Evolutionary conservation across 2,888 invertebrate species (phyloP).

Genomic region (Pristionchus japonicus): DNA sequence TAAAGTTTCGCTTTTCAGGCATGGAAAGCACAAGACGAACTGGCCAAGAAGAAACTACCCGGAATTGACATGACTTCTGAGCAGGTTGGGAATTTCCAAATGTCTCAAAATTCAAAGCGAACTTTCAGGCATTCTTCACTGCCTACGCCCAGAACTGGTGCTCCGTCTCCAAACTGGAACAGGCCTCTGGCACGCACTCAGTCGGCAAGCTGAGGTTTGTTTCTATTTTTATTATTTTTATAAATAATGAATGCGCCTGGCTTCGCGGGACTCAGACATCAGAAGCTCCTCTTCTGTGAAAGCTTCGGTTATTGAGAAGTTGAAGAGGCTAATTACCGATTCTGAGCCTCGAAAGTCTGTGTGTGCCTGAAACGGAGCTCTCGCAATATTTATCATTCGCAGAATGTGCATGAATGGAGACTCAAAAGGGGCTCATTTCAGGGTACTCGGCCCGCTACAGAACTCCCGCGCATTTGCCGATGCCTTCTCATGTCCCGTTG

Average conservation of each 20-base stretch:
- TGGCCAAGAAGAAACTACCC: neutral
- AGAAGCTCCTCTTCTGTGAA: neutral
- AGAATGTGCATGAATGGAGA: neutral
- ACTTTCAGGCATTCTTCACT: slow-evolving; percentile 24
- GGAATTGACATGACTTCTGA: slow-evolving; percentile 33
- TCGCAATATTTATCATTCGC: neutral
- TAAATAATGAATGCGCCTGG: neutral
- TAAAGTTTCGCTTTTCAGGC: slow-evolving; percentile 37
- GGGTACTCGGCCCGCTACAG: slow-evolving; percentile 24
- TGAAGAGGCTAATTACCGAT: neutral
- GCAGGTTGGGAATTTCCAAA: neutral
- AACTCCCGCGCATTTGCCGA: slow-evolving; percentile 2
- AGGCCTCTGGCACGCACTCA: neutral
- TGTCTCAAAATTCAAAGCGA: too few species aligned
- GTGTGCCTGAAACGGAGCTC: neutral
- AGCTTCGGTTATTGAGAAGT: neutral
- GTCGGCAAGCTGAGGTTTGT: neutral
- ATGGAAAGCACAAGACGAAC: slow-evolving; percentile 36
- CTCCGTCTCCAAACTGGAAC: neutral
- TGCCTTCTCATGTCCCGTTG: neutral
- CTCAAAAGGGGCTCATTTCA: neutral
- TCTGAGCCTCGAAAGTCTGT: neutral
- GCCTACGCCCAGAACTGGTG: slow-evolving; percentile 28
- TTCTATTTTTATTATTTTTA: neutral
- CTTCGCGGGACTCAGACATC: neutral